Evolutionary conservation across 1,140 invertebrate genomes (phyloP).

Genomic region (Drosophila persimilis): DNA sequence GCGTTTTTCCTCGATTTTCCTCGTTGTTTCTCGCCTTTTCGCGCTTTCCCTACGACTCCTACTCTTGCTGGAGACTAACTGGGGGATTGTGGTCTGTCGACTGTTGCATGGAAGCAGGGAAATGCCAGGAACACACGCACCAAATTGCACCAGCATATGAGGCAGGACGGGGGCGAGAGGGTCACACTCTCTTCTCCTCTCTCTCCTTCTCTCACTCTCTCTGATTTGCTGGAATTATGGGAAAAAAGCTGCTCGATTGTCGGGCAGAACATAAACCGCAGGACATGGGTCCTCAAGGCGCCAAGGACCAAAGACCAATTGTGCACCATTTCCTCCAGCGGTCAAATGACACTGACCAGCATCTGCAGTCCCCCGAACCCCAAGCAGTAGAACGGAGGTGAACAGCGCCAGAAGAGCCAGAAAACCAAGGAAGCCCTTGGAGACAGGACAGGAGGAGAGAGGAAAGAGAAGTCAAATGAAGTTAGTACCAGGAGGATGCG

Average conservation of each 20-base stretch:
- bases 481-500: constrained; percentile 8
- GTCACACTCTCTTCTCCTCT: too few species aligned
- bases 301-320: constrained; percentile 21
- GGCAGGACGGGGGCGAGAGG: too few species aligned
- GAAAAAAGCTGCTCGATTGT: constrained; percentile 3
- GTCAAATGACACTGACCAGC: constrained; percentile 30
- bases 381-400: not conserved
- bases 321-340: constrained; percentile 31
- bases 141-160: too few species aligned
- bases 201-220: too few species aligned
- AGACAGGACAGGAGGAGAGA: not conserved
- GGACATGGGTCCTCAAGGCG: not conserved
- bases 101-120: too few species aligned
- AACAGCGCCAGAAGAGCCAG: too few species aligned
- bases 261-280: constrained; percentile 31
- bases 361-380: too few species aligned
- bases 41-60: too few species aligned
- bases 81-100: too few species aligned
- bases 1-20: constrained; percentile 19
- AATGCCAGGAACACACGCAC: too few species aligned
- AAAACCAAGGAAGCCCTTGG: not conserved
- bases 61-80: too few species aligned
- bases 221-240: not conserved
- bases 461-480: constrained; percentile 14
- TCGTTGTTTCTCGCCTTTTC: not conserved